Base-by-base conservation (phyloP, 2,113 vertebrate species). In the Xenotilapia leptura region DNA sequence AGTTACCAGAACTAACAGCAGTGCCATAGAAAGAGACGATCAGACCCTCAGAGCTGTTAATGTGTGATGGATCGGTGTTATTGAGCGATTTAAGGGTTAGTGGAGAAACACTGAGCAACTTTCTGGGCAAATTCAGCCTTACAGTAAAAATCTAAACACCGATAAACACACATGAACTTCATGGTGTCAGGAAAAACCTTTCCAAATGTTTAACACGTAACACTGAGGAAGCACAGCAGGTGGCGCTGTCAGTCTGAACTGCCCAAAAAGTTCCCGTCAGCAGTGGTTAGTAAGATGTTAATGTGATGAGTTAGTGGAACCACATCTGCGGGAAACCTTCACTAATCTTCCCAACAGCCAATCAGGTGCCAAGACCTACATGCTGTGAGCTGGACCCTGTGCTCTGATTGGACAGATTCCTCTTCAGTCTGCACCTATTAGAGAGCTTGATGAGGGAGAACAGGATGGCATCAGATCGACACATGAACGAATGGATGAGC, bases 371-470 rank as follows among this genome's bases (percentile, higher is more conserved):
- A 82, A 84, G 60, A 95, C 95, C 88, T 95, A 96, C 95, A 26
- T 94, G 92, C 33, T 45, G 85, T 65, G 86, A 89, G 9, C 79
- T 62, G 68, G 92, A 83, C 80, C 28, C 90, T 86, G 92, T 51
- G 91, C 92, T 95, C 36, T 86, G 92, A 90, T 90, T 85, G 83
- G 95, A 96, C 88, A 94, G 92, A 83, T 94, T 96, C 92, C 94
- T 95, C 92, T 82, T 92, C 85, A 90, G 92, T 56, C 14, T 89
- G 75, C 58, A 36, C 75, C 83, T 90, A 51, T 92, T 88, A 86
- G 90, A 82, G 42, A 88, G 58, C 95, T 96, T 92, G 12, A 89
- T 40, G 85, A 68, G 85, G 87, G 47, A 90, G 85, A 88, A 93
- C 38, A 91, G 68, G 80, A 62, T 80, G 77, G 68, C 26, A 33